Evolutionary conservation across 2,797 vertebrate genomes (phyloP), one percentile per base, ranked within the genome.

Genomic region (Echeneis naucrates): DNA sequence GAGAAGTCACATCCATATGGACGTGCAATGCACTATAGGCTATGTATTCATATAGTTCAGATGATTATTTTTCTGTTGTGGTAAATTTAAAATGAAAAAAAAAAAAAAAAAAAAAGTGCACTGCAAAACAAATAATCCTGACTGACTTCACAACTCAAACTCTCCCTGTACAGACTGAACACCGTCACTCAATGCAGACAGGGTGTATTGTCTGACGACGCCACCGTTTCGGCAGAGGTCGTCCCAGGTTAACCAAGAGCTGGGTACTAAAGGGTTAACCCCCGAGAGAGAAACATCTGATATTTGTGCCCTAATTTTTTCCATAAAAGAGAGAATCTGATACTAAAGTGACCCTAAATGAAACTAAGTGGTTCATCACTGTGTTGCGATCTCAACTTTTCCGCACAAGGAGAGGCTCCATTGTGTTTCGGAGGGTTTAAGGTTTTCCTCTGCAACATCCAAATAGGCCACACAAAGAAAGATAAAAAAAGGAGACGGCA

Each of bases 391-490:
- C 61, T 74, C 55, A 32, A 42, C 37, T 63, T 63, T n/a, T 66
- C 69, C 24, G 23, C 32, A 61, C 56, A 42, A 66, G 74, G 40
- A 59, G 57, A 50, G 19, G 17, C 16, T 33, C 55, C 47, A 54
- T 86, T 88, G 76, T 83, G 78, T 65, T 38, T 0, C 0, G 56
- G 70, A 67, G 75, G 72, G 69, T 61, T n/a, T 61, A 57, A 45
- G 40, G 78, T 62, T 60, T 78, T 64, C 60, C 76, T 70, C 47
- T 6, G 24, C 68, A 65, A 71, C 30, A 54, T 74, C 83, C 69
- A 74, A 86, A 72, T 24, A 74, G 71, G 85, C 68, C 87, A 85
- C 80, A n/a, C n/a, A n/a, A n/a, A n/a, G n/a, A n/a, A 58, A 40
- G n/a, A n/a, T 58, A 40, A 76, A 73, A 78, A 82, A 83, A 81